phyloP scores from a whole-genome alignment of 30 jellyfish, hydroid and myxozoan species.

The Hydractinia echinata region DNA sequence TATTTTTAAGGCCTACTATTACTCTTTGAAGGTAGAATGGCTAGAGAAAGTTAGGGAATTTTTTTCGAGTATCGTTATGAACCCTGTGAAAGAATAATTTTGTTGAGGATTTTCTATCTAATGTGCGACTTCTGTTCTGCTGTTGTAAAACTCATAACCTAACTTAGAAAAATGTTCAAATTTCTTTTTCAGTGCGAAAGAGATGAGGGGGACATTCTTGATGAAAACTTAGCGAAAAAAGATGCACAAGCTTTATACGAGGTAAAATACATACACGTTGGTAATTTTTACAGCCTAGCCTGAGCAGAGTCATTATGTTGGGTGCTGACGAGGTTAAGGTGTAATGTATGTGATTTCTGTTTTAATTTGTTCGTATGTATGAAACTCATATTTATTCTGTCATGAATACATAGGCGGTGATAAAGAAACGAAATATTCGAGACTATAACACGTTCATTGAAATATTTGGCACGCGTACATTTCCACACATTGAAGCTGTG shows the following conservation, averaged over 20 bases:
- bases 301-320: neutral
- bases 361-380: neutral
- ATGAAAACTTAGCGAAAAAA: constrained; percentile 61
- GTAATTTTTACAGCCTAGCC: neutral
- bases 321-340: neutral
- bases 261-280: constrained; percentile 35
- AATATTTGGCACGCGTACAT: constrained; percentile 63
- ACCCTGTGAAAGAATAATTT: too few relatives aligned
- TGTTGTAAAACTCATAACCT: too few relatives aligned
- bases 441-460: constrained; percentile 64
- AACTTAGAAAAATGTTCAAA: neutral
- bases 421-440: neutral
- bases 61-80: too few relatives aligned
- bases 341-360: neutral
- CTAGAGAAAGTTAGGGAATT: too few relatives aligned
- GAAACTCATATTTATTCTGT: neutral
- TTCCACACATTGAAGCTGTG: constrained; percentile 56
- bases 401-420: too few relatives aligned
- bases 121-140: too few relatives aligned
- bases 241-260: constrained; percentile 79
- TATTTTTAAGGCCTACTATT: too few relatives aligned
- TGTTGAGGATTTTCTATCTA: too few relatives aligned
- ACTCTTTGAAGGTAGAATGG: too few relatives aligned
- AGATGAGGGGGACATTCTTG: constrained; percentile 84
- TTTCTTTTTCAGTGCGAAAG: constrained; percentile 60